Evolutionary conservation across 2,113 vertebrate species (phyloP), one percentile per base, ranked within the genome.

Genomic region (Barbus barbus): DNA sequence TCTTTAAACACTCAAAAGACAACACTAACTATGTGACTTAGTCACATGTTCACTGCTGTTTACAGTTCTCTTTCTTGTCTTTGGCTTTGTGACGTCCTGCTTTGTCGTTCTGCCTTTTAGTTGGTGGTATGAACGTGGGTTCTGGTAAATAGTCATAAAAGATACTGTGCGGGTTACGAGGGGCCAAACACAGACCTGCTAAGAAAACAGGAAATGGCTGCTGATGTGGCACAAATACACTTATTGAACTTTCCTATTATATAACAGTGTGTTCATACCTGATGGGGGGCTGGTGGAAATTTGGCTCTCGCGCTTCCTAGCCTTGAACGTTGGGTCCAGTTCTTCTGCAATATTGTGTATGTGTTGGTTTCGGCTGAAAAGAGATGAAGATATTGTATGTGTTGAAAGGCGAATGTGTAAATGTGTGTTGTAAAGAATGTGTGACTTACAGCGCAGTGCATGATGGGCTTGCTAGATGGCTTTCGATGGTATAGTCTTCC

Each of bases 61-160:
- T 95, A 86, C 94, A 95, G 61, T 91, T 94, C 87, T 95, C 93
- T 83, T 93, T 93, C 84, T 95, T 96, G 84, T 94, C 95, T 93
- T 94, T 95, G 88, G 93, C 58, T 93, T 95, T 96, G 20, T 82
- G 83, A 2, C 90, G 86, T 48, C 80, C 90, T 1, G 91, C 31
- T 89, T 94, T 95, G 36, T 95, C 93, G 0, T 86, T 73, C 44
- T 92, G 94, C 5, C 94, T 89, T 83, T 95, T 95, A 22, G 93
- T 95, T 9, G 95, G 94, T 0, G 94, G 93, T 63, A 95, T 90
- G 85, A 95, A 94, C 7, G 90, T 72, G 0, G 94, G 90, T 74
- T 95, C 94, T 4, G 93, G 93, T 0, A 91, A 86, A 58, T 92
- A 90, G 81, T 94, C 90, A 0, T 90, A 92, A 53, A 90, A 82